Conservation (phyloP, 37 sponge, comb jelly and placozoan genomes). For the Cliona cf. orientalis region DNA sequence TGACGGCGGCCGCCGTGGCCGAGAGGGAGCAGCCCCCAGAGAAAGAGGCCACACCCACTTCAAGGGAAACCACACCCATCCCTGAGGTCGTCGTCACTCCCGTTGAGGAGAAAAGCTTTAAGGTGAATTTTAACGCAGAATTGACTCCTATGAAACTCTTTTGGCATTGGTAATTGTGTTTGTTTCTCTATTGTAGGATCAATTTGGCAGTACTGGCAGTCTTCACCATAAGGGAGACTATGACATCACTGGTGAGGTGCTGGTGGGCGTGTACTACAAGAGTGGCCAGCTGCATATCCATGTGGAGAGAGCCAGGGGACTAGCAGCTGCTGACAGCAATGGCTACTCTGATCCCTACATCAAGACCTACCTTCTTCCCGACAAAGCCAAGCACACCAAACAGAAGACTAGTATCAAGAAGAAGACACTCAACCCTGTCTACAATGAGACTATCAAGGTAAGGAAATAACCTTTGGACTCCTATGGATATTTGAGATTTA, state of each 20-base stretch:
- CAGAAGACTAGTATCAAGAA: slow-evolving; percentile 49
- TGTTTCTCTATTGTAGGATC: no score
- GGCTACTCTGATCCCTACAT: slow-evolving; percentile 61
- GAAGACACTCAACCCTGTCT: slow-evolving; percentile 66
- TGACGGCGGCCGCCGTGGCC: not conserved
- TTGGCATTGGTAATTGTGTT: no score
- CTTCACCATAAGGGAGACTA: slow-evolving; percentile 58
- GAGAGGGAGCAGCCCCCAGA: not conserved
- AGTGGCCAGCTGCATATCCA: slow-evolving; percentile 39
- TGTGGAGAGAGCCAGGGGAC: slow-evolving; percentile 50
- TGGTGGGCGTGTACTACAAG: slow-evolving; percentile 49
- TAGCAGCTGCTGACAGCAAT: slow-evolving; percentile 49
- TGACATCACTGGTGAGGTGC: slow-evolving; percentile 70
- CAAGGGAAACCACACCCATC: not conserved
- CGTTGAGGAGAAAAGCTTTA: not conserved
- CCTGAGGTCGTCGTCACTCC: not conserved
- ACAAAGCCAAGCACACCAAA: slow-evolving; percentile 66
- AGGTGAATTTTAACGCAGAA: no score
- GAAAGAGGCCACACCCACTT: not conserved
- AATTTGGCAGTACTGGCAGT: no score
- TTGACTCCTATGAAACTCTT: no score
- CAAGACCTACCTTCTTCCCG: slow-evolving; percentile 76
- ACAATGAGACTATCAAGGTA: slow-evolving; percentile 62
- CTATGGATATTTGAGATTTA: no score
- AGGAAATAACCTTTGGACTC: not conserved